Evolutionary conservation across 2,797 vertebrate species (phyloP), one percentile per base, ranked within the genome.

Genomic region (Sebastes aleutianus): DNA sequence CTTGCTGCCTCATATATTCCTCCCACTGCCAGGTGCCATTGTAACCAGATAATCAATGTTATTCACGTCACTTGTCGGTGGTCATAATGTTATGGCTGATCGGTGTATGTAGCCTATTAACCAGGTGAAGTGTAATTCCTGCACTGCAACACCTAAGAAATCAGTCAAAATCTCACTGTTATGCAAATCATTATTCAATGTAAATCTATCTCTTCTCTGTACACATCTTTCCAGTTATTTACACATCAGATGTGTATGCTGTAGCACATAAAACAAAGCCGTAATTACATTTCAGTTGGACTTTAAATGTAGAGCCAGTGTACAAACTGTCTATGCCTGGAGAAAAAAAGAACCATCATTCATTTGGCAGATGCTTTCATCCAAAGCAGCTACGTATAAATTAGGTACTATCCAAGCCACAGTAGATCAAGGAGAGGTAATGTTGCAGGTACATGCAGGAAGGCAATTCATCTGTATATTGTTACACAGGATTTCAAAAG

Each of bases 31-130:
- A 43, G 0, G 13, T 43, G 0, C 39, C 39, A 43, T 43, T 43
- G 39, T 43, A 14, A 43, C 39, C 0, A 43, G 39, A 43, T 43
- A 43, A 43, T 0, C 39, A 43, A 43, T 43, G 39, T 43, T 43
- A 43, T 43, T 43, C 39, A 43, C 13, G 0, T 43, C 39, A 0
- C 13, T 0, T 14, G 39, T 43, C 39, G 0, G 39, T 43, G 39
- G 0, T 43, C 39, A 14, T 43, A 43, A 43, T 43, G 39, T 43
- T 14, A 43, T 43, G 39, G 39, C 39, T 43, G 39, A 43, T 43
- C 2, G 0, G 39, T 43, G 39, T 43, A 43, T 43, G 39, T 43
- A 43, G 14, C 39, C 39, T 43, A 43, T 43, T 43, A 43, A 43
- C 39, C 39, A 43, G 50, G 50, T 53, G 1, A 53, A n/a, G 50